Evolutionary conservation across 1,140 invertebrate species (phyloP), one percentile per base, ranked within the genome.

Genomic region (Scylla paramamosain): DNA sequence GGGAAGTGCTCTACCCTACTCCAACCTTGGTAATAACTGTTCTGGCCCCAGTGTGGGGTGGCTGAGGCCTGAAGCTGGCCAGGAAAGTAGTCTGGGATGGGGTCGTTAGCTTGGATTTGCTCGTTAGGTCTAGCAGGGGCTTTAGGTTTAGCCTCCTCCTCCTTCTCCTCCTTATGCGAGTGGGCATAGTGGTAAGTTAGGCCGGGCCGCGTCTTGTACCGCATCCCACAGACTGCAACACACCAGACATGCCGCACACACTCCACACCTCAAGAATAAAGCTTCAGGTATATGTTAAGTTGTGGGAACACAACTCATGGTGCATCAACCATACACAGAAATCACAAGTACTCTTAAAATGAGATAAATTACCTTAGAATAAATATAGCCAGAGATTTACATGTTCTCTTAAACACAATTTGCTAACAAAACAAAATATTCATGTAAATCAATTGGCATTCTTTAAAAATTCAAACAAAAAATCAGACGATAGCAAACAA

Each of bases 181-280:
- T 99, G 99, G 97, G 98, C 98, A 97, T 99, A 99, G 98, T 99
- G 99, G 97, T 99, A 99, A 96, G 98, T 99, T 96, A 99, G 98
- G 96, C 99, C 99, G 96, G 99, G 99, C 96, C 99, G 98, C 91
- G 99, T 99, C 97, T 99, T 99, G 98, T 99, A 99, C 96, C 99
- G 98, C 96, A 99, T 99, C 97, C 99, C 98, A 98, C 99, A 99
- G 97, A 99, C 98, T 99, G 98, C 97, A 98, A 96, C 91, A 96
- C 67, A 95, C 84, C 89, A 95, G 67, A 95, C 87, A 91, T 93
- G 89, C 90, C 90, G 83, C 91, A 92, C 95, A 92, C 93, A 95
- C 90, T 94, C 88, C 92, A 94, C 92, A 95, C 92, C 52, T 82
- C 31, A 82, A 86, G 31, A 31, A 77, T 59, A 48, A 25, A 90